These are phyloP conservation scores for Zootoca vivipara DNA, from an alignment of 2,113 vertebrate genomes.

Conservation along the genomic window DNA sequence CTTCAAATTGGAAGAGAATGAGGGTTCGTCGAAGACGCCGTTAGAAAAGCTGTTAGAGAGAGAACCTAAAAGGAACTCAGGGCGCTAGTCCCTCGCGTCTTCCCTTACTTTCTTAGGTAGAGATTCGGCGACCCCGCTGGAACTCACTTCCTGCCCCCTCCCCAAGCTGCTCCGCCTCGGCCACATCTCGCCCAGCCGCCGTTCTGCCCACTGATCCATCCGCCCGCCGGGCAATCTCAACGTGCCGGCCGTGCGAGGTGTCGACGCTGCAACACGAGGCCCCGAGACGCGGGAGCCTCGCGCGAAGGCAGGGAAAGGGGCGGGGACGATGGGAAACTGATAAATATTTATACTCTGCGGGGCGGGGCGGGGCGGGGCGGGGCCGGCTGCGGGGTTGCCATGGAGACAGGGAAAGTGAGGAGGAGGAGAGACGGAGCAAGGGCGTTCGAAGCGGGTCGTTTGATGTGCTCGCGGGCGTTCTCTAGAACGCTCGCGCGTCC, in stretches of 20 bases:
- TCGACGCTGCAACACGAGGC: background rate
- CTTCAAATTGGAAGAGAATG: too few relatives aligned
- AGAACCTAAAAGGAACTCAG: background rate
- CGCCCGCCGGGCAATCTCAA: too few relatives aligned
- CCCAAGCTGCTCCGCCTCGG: background rate
- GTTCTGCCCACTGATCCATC: background rate
- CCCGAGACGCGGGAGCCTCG: background rate
- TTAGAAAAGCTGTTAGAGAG: too few relatives aligned
- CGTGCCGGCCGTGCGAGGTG: background rate
- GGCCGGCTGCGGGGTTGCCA: background rate
- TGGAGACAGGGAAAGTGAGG: background rate
- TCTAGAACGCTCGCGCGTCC: background rate
- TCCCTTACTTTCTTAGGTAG: background rate
- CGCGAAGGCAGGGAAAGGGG: background rate
- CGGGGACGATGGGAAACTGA: rapidly evolving
- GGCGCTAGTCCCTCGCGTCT: background rate
- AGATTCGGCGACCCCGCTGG: rapidly evolving
- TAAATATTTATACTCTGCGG: background rate
- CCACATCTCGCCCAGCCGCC: background rate
- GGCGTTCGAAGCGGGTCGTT: background rate
- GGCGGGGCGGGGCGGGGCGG: background rate
- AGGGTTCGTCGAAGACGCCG: too few relatives aligned
- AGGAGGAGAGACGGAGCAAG: background rate
- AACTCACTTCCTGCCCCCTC: background rate
- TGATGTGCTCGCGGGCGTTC: background rate